phyloP scores from a whole-genome alignment of 2,113 vertebrate species.

The Coturnix japonica region DNA sequence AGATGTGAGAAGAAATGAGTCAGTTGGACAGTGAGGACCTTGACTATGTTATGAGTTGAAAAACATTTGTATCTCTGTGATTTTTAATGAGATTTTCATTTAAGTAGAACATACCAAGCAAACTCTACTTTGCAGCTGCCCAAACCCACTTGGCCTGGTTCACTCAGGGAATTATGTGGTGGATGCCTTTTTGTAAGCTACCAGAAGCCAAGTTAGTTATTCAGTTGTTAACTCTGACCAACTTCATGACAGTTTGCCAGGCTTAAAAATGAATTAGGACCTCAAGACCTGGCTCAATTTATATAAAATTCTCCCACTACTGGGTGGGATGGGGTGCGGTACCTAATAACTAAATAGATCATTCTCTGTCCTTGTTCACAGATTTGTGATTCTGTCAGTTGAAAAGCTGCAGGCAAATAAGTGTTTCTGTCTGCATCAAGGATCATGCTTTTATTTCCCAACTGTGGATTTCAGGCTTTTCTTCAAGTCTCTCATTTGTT shows the following conservation, averaged over 20 bases:
- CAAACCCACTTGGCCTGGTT: not conserved
- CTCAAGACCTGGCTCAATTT: not conserved
- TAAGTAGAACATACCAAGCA: not conserved
- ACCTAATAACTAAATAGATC: not conserved
- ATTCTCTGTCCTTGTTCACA: not conserved
- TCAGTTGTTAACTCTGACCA: not conserved
- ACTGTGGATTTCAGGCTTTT: not conserved
- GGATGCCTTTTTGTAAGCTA: not conserved
- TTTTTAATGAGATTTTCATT: not conserved
- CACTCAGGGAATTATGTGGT: not conserved
- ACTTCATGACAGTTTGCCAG: not conserved
- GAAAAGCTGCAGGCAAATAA: conserved; percentile 8
- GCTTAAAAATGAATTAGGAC: not conserved
- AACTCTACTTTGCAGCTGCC: not conserved
- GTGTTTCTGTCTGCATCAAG: not conserved
- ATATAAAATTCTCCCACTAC: not conserved
- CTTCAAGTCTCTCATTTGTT: not conserved
- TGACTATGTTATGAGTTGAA: not conserved
- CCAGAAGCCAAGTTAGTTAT: not conserved
- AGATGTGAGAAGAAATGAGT: not conserved
- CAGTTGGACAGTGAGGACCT: not conserved
- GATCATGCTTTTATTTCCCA: not conserved
- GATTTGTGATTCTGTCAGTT: not conserved
- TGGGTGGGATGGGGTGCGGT: not conserved
- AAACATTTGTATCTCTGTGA: not conserved